Base-by-base conservation (phyloP, 2,888 invertebrate species). In the Tinea trinotella region DNA sequence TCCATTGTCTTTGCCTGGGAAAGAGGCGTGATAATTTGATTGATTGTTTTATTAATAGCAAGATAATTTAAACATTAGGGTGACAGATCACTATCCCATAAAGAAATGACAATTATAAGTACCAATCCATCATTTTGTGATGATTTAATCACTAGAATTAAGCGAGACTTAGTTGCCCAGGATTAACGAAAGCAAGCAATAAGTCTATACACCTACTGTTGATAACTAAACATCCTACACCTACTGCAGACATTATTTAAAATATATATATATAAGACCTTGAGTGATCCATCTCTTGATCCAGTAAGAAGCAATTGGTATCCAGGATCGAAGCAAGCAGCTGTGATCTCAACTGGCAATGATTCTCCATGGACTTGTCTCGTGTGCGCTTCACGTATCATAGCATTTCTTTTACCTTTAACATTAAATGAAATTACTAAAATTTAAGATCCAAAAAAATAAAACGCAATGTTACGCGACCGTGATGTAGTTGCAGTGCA, bases 261-360 rank as follows among this genome's bases (percentile, higher is more conserved):
- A 30, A 30, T 30, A 7, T 7, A 30, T 4, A 30, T 30, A 10
- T 30, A 30, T 10, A 7, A 30, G 7, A 80, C 87, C 82, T 92
- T 93, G 5, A 95, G 78, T 0, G 91, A 88, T 9, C 95, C 95
- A 70, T 94, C 91, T 53, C 91, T 88, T 0, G 93, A 94, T 1
- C 93, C 95, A 0, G 94, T 94, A 55, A 94, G 72, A 20, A 95
- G 81, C 56, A 93, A 87, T 66, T 93, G 92, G 60, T 88, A 81
- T 17, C 91, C 89, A 0, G 91, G 90, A 76, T 95, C 93, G 71
- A 94, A 94, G 63, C 90, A 89, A 19, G 91, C 92, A 2, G 92
- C 90, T 0, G 93, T 93, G 59, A 94, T 92, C 81, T 92, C 93
- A 49, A 93, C 88, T 0, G 90, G 88, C 57, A 88, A 78, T 24